Evolutionary conservation across 2,797 vertebrate genomes (phyloP).

Genomic region (Microctenopoma steveboyesi): DNA sequence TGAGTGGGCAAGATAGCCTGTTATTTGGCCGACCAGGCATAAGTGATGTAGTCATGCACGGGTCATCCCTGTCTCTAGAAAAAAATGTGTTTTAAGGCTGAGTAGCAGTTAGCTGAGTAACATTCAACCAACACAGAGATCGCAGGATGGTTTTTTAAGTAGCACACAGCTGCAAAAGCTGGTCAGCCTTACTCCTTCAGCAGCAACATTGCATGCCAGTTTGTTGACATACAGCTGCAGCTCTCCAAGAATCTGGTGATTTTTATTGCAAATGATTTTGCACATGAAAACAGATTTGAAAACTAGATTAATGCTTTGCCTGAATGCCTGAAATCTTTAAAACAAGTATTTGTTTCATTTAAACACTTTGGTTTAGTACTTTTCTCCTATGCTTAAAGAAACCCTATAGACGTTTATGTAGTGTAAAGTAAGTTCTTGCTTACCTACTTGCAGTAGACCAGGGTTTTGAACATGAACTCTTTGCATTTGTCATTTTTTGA

Average conservation of each 20-base stretch:
- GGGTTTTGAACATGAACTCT: neutral
- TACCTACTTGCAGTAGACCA: neutral
- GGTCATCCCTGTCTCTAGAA: constrained; percentile 30
- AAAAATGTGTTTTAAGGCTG: constrained; percentile 6
- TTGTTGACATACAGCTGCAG: constrained; percentile 51
- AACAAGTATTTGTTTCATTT: neutral
- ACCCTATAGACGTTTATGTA: neutral
- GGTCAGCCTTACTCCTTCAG: constrained; percentile 32
- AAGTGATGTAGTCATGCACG: constrained; percentile 27
- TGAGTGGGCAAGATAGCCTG: constrained; percentile 47
- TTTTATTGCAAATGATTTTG: neutral
- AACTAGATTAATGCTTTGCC: neutral
- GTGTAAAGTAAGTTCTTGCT: neutral
- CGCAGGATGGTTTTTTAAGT: constrained; percentile 28
- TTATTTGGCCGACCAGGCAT: constrained; percentile 35
- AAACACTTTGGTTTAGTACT: neutral
- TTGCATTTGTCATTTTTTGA: neutral
- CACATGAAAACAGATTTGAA: neutral
- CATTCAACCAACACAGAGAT: constrained; percentile 8
- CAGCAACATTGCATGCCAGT: constrained; percentile 29
- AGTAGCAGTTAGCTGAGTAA: constrained; percentile 10
- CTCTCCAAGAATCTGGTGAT: neutral
- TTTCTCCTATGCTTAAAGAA: neutral
- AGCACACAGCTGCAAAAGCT: constrained; percentile 37
- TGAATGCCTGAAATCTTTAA: neutral